Base-by-base conservation (phyloP, 2,797 vertebrate species). In the Pseudotriccus pelzelni region DNA sequence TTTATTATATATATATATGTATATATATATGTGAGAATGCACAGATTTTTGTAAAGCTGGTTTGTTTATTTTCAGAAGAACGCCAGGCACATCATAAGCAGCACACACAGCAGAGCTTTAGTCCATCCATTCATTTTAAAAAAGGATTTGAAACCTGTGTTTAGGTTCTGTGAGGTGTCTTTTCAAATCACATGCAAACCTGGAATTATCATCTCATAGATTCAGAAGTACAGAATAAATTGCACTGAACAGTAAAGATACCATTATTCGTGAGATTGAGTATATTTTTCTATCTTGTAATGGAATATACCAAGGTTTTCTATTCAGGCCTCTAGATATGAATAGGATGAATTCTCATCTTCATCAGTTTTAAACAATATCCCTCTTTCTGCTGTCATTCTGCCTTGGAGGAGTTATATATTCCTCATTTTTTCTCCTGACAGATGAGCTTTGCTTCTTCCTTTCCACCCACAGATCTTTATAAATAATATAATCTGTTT, bases 381-480 rank as follows among this genome's bases (percentile, higher is more conserved):
- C 87, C 77, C 44, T 77, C 92, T 94, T 91, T 79, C 69, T 82
- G 60, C 87, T 95, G 88, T 91, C 93, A 52, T 93, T 92, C 62
- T 87, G 78, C 83, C 86, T 85, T 69, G 41, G 58, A 93, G 89
- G 81, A 89, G 81, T 88, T 87, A 77, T 53, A 14, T 68, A 74
- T 90, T 79, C 69, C 25, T 70, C 87, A 41, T 94, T 83, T 90
- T 76, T 96, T 94, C 93, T 93, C 47, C 53, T 89, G 84, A 96
- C 90, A 88, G 89, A 93, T 87, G 75, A 95, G 92, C 59, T 92
- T 93, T 87, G 70, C 87, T 82, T 77, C 93, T 94, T 92, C 76
- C 52, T 96, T 96, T 94, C 92, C 95, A 93, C 92, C 94, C 87
- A 93, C 90, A 46, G 94, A 81, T 95, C 92, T 94, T 96, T 95